Conservation (phyloP, 2,113 vertebrate species). For the Ammodytes dubius region DNA sequence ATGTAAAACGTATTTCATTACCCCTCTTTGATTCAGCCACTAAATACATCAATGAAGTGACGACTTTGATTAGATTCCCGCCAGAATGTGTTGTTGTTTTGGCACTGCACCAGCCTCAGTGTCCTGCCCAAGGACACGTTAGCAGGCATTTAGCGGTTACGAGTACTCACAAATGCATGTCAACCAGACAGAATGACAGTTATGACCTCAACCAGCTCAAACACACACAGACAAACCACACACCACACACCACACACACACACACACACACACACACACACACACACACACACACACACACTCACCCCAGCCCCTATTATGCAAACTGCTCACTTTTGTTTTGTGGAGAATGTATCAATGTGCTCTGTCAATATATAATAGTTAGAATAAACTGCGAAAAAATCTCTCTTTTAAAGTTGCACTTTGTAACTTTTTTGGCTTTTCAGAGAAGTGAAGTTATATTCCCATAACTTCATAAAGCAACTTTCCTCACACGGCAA, state of each 20-base stretch:
- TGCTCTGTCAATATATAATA: background rate
- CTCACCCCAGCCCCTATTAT: background rate
- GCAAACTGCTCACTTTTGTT: background rate
- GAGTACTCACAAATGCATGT: background rate
- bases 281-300: no score
- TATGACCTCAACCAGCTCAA: background rate
- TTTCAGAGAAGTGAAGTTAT: background rate
- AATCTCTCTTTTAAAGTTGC: background rate
- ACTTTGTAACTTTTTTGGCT: background rate
- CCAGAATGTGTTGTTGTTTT: no score
- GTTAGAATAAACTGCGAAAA: background rate
- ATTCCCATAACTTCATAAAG: no score
- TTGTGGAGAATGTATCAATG: background rate
- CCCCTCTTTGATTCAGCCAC: no score
- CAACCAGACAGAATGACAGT: background rate
- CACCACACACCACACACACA: no score
- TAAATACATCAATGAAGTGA: no score
- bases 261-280: no score
- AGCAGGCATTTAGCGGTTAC: background rate
- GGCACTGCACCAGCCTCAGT: background rate
- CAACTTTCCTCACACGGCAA: no score
- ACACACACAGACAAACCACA: no score
- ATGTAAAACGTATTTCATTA: no score
- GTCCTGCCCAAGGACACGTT: conserved; percentile 9
- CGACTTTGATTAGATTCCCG: no score